A percentile compares a stretch with the other conserved stretches of the same genome.
Evolutionary conservation across 2,797 vertebrate species (phyloP).

Genomic region (Brachyalestes nurse): DNA sequence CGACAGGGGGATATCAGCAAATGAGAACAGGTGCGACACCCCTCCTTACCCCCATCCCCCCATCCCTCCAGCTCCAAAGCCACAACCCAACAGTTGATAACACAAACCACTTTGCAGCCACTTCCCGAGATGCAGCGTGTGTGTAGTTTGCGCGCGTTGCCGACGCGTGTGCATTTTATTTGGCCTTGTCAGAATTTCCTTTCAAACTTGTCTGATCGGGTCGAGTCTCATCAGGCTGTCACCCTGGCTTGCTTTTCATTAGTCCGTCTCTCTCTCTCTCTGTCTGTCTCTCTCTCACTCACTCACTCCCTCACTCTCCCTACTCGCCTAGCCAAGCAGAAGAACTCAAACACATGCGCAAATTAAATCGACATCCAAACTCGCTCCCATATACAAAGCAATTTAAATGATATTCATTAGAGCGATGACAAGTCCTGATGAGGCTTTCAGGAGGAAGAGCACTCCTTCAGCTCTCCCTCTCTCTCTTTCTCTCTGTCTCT

Average conservation of each 20-base stretch:
- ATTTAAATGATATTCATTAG: conserved; percentile 99
- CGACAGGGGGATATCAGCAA: conserved; percentile 74
- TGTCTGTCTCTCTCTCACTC: conserved; percentile 36
- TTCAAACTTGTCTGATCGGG: conserved; percentile 92
- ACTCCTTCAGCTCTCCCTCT: conserved; percentile 77
- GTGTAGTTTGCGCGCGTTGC: conserved; percentile 53
- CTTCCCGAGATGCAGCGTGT: conserved; percentile 73
- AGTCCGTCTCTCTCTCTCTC: conserved; percentile 74
- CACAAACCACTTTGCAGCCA: conserved; percentile 68
- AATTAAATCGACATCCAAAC: conserved; percentile 99
- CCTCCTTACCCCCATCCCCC: neutral
- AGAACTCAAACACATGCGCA: conserved; percentile 99
- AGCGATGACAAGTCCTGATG: conserved; percentile 99
- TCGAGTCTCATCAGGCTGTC: conserved; percentile 91
- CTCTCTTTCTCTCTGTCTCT: neutral
- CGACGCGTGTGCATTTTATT: conserved; percentile 58
- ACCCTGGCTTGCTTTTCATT: conserved; percentile 88
- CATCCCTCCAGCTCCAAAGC: conserved; percentile 35
- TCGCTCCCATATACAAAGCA: conserved; percentile 99
- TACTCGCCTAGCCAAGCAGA: conserved; percentile 96
- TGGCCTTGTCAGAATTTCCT: conserved; percentile 88
- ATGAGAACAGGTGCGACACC: conserved; percentile 71
- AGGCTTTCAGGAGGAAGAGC: conserved; percentile 90
- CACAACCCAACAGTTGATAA: conserved; percentile 72
- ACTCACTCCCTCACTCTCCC: conserved; percentile 64